A percentile compares a stretch with the other conserved stretches of the same genome.
Conservation (phyloP, 2,888 invertebrate species). For the Globia sparganii region DNA sequence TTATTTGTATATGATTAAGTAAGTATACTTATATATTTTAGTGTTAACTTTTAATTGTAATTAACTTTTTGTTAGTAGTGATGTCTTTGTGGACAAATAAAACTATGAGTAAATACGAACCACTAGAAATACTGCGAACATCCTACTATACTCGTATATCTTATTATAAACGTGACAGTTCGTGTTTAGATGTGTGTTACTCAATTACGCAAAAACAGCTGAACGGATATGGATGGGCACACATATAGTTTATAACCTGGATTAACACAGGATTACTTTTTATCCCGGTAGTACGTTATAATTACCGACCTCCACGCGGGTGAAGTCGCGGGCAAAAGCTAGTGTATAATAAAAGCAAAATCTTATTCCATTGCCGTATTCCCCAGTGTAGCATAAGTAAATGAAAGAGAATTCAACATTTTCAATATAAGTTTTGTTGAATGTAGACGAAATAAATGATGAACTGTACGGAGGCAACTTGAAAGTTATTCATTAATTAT, state of each 20-base stretch:
- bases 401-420: slow-evolving; percentile 52
- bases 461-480: neutral
- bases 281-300: neutral
- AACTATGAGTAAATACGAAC: too few relatives aligned
- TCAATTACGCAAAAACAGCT: neutral
- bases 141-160: too few relatives aligned
- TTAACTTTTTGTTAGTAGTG: too few relatives aligned
- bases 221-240: neutral
- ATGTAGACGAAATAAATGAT: slow-evolving; percentile 22
- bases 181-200: neutral
- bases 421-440: slow-evolving; percentile 60
- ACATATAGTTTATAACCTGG: neutral
- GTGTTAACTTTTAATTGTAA: too few relatives aligned
- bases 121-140: too few relatives aligned
- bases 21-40: too few relatives aligned
- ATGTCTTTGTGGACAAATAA: too few relatives aligned
- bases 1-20: too few relatives aligned
- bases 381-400: slow-evolving; percentile 27
- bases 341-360: neutral
- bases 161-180: neutral
- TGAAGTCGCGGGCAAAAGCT: too few relatives aligned
- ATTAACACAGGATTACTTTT: neutral
- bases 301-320: too few relatives aligned
- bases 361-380: slow-evolving; percentile 16
- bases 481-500: slow-evolving; percentile 26